Evolutionary conservation across 2,888 invertebrate species (phyloP).

Genomic region (Stegophylla sp.): DNA sequence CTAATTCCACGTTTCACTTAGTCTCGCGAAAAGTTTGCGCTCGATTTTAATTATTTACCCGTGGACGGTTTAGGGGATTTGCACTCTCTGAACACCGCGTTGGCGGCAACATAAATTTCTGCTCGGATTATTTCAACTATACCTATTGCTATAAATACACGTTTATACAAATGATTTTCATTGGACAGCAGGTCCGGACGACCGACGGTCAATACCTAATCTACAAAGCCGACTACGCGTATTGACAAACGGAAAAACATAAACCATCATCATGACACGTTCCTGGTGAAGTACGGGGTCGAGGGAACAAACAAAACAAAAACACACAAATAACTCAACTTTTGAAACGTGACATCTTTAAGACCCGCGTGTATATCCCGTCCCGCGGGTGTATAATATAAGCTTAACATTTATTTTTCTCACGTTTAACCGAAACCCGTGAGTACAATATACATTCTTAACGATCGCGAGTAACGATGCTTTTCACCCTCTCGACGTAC

Average conservation of each 20-base stretch:
- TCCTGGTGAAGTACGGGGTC: not conserved
- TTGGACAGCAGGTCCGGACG: not conserved
- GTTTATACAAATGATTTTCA: not conserved
- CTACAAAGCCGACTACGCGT: not conserved
- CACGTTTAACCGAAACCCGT: too few species aligned
- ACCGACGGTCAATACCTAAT: not conserved
- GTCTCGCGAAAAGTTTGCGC: not conserved
- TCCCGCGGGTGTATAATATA: too few species aligned
- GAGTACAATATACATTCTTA: too few species aligned
- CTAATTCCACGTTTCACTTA: not conserved
- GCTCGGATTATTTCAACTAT: not conserved
- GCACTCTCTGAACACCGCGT: not conserved
- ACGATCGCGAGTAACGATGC: too few species aligned
- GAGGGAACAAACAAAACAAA: too few species aligned
- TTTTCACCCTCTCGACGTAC: too few species aligned
- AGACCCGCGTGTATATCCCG: too few species aligned
- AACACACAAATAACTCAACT: too few species aligned
- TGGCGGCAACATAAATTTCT: not conserved
- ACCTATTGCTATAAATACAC: too few species aligned
- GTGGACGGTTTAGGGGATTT: not conserved
- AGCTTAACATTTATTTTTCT: too few species aligned
- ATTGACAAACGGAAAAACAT: not conserved
- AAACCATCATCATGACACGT: not conserved
- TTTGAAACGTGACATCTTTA: too few species aligned
- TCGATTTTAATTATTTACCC: not conserved